Evolutionary conservation across 1,140 invertebrate genomes (phyloP), one percentile per base, ranked within the genome.

Genomic region (Drosophila grimshawi): DNA sequence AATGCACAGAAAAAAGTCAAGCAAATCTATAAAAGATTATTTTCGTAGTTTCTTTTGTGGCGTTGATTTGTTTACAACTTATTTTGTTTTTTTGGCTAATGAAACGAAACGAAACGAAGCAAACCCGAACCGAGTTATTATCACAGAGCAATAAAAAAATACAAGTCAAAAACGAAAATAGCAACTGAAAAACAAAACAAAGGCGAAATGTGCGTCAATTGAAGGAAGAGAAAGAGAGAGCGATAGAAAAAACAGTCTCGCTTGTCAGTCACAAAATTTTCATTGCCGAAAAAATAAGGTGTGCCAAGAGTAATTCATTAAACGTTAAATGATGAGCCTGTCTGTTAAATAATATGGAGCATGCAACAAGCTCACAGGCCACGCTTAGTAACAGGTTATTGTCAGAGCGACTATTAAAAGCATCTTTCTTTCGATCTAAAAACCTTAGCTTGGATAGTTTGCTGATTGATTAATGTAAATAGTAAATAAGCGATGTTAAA

Each of bases 11-110:
- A 46, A 41, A 69, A 71, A 71, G 64, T 51, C 52, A 39, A 30
- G 62, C 63, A 86, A 86, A 90, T 86, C 86, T 90, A 81, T 77
- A 75, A 90, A 77, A 90, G 86, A 90, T 90, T 90, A 90, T 90
- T 89, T 90, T 90, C 82, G 76, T 86, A 90, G 86, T 90, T 90
- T 86, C 81, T 82, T 90, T 90, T 90, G 83, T 81, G 82, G 82
- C 78, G 64, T 69, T 90, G 76, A 90, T 90, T 90, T 90, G 86
- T 90, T 90, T 90, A 90, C 86, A 90, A 80, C 79, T 83, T 86
- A 88, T 86, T 86, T 88, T 83, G 3, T 41, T 60, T 86, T 88
- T 88, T 79, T 74, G 83, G 71, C 60, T 43, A 51, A 65, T 61
- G 70, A 81, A 71, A 62, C 41, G 63, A 63, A 73, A 67, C 76